phyloP scores from a whole-genome alignment of 2,797 vertebrate genomes.

The Gymnothorax javanicus region DNA sequence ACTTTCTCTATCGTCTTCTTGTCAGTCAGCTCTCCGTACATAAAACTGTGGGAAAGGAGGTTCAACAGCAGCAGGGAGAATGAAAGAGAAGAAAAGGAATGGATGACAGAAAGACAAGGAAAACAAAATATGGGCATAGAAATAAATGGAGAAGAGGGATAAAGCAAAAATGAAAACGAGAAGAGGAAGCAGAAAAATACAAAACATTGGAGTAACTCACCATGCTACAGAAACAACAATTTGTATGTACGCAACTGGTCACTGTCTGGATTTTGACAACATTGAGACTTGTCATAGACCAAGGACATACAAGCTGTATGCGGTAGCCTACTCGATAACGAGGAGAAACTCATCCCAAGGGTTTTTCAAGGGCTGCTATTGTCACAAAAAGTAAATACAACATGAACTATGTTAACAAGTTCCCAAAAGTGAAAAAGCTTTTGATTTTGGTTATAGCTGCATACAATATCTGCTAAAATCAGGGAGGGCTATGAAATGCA shows the following conservation, averaged over 20 bases:
- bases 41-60: constrained; percentile 77
- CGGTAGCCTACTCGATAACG: constrained; percentile 41
- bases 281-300: constrained; percentile 27
- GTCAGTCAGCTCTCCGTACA: constrained; percentile 96
- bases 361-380: background rate
- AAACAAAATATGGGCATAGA: constrained; percentile 4
- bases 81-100: constrained; percentile 8
- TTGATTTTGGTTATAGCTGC: background rate
- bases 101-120: background rate
- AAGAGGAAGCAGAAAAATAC: constrained; percentile 49
- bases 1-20: constrained; percentile 94
- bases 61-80: constrained; percentile 23
- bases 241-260: constrained; percentile 50
- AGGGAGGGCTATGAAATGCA: background rate
- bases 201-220: constrained; percentile 41
- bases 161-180: background rate
- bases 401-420: background rate
- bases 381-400: background rate
- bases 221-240: constrained; percentile 36
- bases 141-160: background rate
- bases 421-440: background rate
- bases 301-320: constrained; percentile 38
- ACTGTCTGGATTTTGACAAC: constrained; percentile 38
- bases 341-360: background rate
- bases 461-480: background rate